These are phyloP conservation scores for Ladona fulva DNA, from an alignment of 1,140 invertebrate genomes.

Conservation along the genomic window DNA sequence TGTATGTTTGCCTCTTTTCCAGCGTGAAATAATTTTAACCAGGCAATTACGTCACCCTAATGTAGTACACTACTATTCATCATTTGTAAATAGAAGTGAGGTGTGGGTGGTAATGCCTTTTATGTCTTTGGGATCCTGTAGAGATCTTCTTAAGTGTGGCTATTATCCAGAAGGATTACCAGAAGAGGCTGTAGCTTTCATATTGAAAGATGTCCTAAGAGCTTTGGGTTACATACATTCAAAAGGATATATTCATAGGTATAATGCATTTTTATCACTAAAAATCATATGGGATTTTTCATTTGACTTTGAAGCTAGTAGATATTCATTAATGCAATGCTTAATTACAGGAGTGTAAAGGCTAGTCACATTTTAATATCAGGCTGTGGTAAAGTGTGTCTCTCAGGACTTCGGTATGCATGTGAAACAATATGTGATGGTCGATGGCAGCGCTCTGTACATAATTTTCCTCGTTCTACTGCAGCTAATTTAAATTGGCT, in stretches of 20 bases:
- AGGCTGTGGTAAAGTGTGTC: conserved; percentile 52
- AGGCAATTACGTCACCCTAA: conserved; percentile 70
- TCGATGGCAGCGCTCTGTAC: conserved; percentile 53
- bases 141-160: conserved; percentile 58
- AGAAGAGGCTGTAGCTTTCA: conserved; percentile 68
- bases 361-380: conserved; percentile 77
- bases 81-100: conserved; percentile 62
- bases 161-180: conserved; percentile 71
- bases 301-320: no score
- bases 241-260: conserved; percentile 79
- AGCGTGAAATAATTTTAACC: conserved; percentile 62
- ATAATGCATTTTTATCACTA: conserved; percentile 11
- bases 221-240: conserved; percentile 78
- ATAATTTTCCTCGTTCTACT: conserved; percentile 61
- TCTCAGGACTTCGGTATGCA: conserved; percentile 70
- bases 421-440: conserved; percentile 62
- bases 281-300: no score
- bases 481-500: conserved; percentile 73
- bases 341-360: conserved; percentile 61
- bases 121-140: conserved; percentile 72
- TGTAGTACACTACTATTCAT: conserved; percentile 59
- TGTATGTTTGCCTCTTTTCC: conserved; percentile 30
- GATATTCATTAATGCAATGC: no score
- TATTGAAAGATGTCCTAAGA: conserved; percentile 65
- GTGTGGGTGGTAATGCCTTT: conserved; percentile 70